These are phyloP conservation scores for Microchirus variegatus DNA, from an alignment of 2,797 vertebrate species.

Conservation along the genomic window DNA sequence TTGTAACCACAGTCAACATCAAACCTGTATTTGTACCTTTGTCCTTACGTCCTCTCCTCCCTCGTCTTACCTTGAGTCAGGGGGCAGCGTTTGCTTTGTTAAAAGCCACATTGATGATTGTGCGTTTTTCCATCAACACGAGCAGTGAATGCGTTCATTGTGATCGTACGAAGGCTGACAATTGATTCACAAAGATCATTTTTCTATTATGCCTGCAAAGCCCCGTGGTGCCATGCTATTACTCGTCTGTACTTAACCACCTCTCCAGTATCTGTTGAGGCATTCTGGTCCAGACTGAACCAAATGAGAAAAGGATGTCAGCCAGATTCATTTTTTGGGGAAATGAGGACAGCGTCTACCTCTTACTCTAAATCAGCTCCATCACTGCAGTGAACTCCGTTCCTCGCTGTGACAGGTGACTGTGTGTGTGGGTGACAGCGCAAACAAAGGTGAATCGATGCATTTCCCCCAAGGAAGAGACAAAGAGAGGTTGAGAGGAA, in stretches of 20 bases:
- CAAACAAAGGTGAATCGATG: constrained; percentile 79
- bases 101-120: constrained; percentile 43
- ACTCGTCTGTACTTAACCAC: constrained; percentile 39
- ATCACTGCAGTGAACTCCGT: constrained; percentile 52
- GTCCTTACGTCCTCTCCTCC: constrained; percentile 17
- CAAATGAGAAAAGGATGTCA: constrained; percentile 60
- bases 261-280: constrained; percentile 49
- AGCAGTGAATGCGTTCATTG: constrained; percentile 45
- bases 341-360: constrained; percentile 53
- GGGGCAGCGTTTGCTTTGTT: no score
- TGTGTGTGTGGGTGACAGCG: constrained; percentile 75
- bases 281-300: constrained; percentile 49
- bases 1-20: constrained; percentile 25
- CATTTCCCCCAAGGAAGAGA: constrained; percentile 67
- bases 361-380: constrained; percentile 60
- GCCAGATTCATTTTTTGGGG: constrained; percentile 52
- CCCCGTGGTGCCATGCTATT: constrained; percentile 52
- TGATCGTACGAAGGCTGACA: constrained; percentile 53
- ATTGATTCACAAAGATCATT: constrained; percentile 62
- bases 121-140: constrained; percentile 53
- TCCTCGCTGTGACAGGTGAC: constrained; percentile 67
- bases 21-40: constrained; percentile 18
- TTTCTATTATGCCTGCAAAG: constrained; percentile 53
- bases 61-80: constrained; percentile 7
- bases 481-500: constrained; percentile 58